Evolutionary conservation across 2,113 vertebrate genomes (phyloP).

Genomic region (Nibea albiflora): DNA sequence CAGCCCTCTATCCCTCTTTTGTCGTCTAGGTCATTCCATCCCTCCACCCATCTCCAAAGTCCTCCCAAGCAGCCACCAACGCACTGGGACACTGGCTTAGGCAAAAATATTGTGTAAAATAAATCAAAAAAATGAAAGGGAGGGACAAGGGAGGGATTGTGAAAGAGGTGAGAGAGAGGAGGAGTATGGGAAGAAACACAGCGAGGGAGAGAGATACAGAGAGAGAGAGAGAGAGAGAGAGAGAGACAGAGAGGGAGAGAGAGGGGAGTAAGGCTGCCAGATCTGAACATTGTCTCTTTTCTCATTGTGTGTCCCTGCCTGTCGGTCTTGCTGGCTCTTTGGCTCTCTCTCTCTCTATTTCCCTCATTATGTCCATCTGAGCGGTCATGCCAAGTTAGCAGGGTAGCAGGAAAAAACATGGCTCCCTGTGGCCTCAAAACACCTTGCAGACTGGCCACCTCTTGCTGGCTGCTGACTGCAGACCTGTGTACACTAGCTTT

Average conservation of each 20-base stretch:
- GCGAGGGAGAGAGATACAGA: constrained; percentile 27
- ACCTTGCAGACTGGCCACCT: constrained; percentile 49
- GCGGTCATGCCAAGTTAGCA: constrained; percentile 43
- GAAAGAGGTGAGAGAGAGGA: constrained; percentile 63
- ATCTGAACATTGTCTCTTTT: constrained; percentile 68
- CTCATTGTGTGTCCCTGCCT: constrained; percentile 68
- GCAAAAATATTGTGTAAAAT: constrained; percentile 26
- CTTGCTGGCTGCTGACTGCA: constrained; percentile 25
- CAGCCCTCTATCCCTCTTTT: constrained; percentile 49
- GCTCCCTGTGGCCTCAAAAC: constrained; percentile 33
- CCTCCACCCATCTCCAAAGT: constrained; percentile 45
- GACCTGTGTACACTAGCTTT: constrained; percentile 38
- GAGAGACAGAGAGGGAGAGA: constrained; percentile 9
- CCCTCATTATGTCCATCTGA: constrained; percentile 73
- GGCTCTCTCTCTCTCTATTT: constrained; percentile 44
- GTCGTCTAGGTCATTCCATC: constrained; percentile 59
- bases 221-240: constrained; percentile 6
- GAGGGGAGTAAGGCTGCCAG: constrained; percentile 66
- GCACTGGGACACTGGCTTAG: constrained; percentile 60
- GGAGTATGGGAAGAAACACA: constrained; percentile 48
- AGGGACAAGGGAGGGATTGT: constrained; percentile 63
- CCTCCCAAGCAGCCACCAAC: constrained; percentile 47
- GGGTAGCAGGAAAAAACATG: constrained; percentile 30
- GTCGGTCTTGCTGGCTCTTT: constrained; percentile 58
- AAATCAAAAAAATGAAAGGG: constrained; percentile 52